These are phyloP conservation scores for Crossaster papposus DNA, from an alignment of 53 echinoderm and acorn worm species.

Conservation along the genomic window DNA sequence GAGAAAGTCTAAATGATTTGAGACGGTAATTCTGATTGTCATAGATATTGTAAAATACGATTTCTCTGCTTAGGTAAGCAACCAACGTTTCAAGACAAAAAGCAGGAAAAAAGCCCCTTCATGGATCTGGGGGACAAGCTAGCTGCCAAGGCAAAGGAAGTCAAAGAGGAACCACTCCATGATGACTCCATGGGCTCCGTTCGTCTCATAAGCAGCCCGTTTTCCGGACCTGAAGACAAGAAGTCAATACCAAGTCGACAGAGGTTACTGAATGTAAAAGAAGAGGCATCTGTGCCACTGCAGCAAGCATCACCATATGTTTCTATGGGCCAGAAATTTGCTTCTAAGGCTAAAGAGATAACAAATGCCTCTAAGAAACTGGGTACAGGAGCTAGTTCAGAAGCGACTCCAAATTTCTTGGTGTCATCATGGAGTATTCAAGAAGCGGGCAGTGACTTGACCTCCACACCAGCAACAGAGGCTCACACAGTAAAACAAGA, in stretches of 20 bases:
- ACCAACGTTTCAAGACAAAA: not conserved
- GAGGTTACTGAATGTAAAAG: too few species aligned
- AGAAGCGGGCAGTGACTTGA: not conserved
- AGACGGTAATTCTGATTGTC: not conserved
- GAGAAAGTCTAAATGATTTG: not conserved
- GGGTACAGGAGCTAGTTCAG: not conserved
- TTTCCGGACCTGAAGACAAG: too few species aligned
- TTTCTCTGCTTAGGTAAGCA: not conserved
- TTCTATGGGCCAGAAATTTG: constrained; percentile 13
- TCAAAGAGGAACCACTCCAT: not conserved
- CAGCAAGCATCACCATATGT: not conserved
- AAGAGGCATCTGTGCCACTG: not conserved
- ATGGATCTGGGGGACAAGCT: not conserved
- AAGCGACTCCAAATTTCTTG: not conserved
- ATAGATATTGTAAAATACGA: not conserved
- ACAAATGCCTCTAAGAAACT: not conserved
- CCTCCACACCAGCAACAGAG: not conserved
- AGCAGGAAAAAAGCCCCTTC: constrained; percentile 6
- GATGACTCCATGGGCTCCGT: not conserved
- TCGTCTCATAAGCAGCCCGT: not conserved
- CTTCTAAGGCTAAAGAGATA: constrained; percentile 16
- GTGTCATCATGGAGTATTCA: not conserved
- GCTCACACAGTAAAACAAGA: not conserved
- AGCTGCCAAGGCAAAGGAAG: constrained; percentile 43
- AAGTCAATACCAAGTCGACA: too few species aligned